Evolutionary conservation across 2,797 vertebrate genomes (phyloP).

Genomic region (Anguilla megastoma): DNA sequence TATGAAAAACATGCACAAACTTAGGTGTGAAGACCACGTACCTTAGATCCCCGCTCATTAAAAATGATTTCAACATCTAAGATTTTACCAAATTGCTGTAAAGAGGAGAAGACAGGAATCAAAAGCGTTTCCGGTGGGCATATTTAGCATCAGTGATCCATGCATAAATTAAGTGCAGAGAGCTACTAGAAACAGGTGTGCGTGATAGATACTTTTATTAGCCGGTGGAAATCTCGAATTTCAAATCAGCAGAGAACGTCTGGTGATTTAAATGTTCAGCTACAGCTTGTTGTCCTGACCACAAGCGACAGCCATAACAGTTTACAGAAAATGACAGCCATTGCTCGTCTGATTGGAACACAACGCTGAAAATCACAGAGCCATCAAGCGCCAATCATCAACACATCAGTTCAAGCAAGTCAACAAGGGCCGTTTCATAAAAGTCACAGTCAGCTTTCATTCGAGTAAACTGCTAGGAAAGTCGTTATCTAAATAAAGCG

Average conservation of each 20-base stretch:
- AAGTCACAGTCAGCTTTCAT: not conserved
- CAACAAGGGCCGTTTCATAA: not conserved
- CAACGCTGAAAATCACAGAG: not conserved
- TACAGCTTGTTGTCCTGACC: not conserved
- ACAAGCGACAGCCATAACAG: not conserved
- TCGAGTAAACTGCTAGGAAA: not conserved
- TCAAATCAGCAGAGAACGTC: not conserved
- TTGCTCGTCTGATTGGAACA: not conserved
- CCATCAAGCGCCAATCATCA: not conserved
- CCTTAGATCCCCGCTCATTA: constrained; percentile 96
- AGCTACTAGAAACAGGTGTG: not conserved
- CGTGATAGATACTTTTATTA: not conserved
- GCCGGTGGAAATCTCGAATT: not conserved
- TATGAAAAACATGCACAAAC: constrained; percentile 45
- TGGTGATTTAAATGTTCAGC: not conserved
- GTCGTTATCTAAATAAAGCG: not conserved
- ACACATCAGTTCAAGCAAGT: not conserved
- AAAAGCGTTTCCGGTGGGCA: not conserved
- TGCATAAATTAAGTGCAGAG: not conserved
- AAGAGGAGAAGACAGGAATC: constrained; percentile 24
- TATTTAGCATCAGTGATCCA: not conserved
- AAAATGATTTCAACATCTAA: constrained; percentile 99
- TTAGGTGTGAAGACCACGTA: constrained; percentile 60
- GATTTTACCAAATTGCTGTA: constrained; percentile 99
- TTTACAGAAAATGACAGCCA: not conserved